Evolutionary conservation across 2,888 invertebrate species (phyloP).

Genomic region (Zele albiditarsus): DNA sequence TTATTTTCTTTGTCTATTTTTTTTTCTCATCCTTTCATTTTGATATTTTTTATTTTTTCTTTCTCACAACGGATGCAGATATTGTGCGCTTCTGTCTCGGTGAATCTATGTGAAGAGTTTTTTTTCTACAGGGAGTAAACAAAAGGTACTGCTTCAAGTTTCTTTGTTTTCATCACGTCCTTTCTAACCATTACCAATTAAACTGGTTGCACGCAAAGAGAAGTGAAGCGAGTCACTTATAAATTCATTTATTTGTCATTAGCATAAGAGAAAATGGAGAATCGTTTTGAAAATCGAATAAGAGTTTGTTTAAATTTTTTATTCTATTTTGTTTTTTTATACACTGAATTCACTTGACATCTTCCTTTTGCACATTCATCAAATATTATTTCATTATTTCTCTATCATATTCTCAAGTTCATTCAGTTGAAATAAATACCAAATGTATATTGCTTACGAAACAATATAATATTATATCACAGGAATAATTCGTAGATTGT

Average conservation of each 20-base stretch:
- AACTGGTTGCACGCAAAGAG: not conserved
- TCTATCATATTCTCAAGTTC: not conserved
- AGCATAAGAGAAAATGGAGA: not conserved
- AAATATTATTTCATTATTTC: not conserved
- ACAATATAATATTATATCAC: not conserved
- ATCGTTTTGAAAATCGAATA: not conserved
- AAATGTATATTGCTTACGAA: not conserved
- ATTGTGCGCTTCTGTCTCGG: not conserved
- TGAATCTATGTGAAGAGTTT: not conserved
- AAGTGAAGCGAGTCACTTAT: conserved; percentile 3
- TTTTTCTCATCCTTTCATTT: not conserved
- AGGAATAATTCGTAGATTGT: not conserved
- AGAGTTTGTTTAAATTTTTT: not conserved
- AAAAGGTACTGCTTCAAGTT: conserved; percentile 9
- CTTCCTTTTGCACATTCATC: not conserved
- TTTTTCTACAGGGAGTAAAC: not conserved
- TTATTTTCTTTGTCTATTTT: too few species aligned
- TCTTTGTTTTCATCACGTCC: not conserved
- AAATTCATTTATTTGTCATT: not conserved
- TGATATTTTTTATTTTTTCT: not conserved
- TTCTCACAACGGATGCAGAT: not conserved
- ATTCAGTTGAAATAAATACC: not conserved
- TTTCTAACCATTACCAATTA: not conserved
- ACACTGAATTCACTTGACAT: not conserved
- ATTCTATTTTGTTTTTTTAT: not conserved